Conservation (phyloP, 2,888 invertebrate genomes). For the Fragum fragum region DNA sequence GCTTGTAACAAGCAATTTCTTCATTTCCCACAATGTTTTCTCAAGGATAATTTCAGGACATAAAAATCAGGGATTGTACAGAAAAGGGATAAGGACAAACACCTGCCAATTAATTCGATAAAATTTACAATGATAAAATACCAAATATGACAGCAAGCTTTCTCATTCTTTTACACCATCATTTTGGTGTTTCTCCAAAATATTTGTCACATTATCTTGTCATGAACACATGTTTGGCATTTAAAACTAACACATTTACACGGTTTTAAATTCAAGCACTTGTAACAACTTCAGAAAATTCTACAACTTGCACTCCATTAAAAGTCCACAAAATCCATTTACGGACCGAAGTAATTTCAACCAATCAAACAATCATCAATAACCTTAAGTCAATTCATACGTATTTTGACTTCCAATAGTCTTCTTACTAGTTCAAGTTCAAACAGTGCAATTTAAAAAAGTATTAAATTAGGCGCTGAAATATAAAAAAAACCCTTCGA, state of each 20-base stretch:
- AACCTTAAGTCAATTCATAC: not conserved
- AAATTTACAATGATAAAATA: too few species aligned
- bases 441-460: not conserved
- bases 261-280: too few species aligned
- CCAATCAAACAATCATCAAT: constrained; percentile 13
- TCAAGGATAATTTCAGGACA: too few species aligned
- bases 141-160: too few species aligned
- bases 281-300: not conserved
- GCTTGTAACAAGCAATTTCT: too few species aligned
- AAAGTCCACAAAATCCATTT: not conserved
- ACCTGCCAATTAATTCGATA: too few species aligned
- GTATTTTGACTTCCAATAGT: not conserved
- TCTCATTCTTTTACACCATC: too few species aligned
- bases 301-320: not conserved
- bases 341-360: not conserved
- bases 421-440: not conserved
- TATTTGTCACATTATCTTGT: not conserved
- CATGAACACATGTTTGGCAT: constrained; percentile 11
- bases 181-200: constrained; percentile 20
- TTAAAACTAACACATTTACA: constrained; percentile 12
- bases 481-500: not conserved
- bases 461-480: not conserved
- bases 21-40: too few species aligned
- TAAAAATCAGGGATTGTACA: too few species aligned
- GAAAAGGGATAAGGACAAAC: too few species aligned